Evolutionary conservation across 2,113 vertebrate genomes (phyloP), one percentile per base, ranked within the genome.

Genomic region (Boleophthalmus pectinirostris): DNA sequence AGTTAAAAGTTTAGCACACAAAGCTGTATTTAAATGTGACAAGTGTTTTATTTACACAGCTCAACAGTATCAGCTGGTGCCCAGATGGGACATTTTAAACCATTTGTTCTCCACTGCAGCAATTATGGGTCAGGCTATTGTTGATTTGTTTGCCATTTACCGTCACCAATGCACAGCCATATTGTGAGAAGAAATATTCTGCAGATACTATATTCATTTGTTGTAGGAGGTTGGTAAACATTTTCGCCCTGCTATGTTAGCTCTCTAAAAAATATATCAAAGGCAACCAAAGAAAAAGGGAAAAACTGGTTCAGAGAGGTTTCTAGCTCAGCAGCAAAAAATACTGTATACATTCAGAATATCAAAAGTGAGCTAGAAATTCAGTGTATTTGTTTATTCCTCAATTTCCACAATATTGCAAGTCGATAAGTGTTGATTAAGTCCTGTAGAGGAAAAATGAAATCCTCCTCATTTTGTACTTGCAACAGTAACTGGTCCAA

Each of bases 1-100:
- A 74, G 58, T 78, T 81, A 78, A 25, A 70, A 11, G 20, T 49
- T 66, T 74, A 77, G 72, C 69, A 70, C 70, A 69, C 66, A 80
- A 82, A 67, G 10, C 56, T 65, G 47, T 9, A 24, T 56, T 72
- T 65, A 77, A 13, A 74, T 70, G 47, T 67, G 23, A 85, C 16
- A 12, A 8, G 4, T 60, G 53, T 68, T 35, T 38, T 49, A 25
- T 46, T 72, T 25, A 61, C 65, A 65, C 2, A 57, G 65, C 46
- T 23, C 24, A 56, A 38, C 1, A 20, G 3, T 49, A 23, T 65
- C 16, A 63, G 33, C 23, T 24, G 46, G 33, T 58, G 72, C n/a
- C 21, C 29, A 16, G 12, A 29, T 53, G 53, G 61, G 14, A 16
- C 10, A 66, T 43, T 69, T 24, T 11, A 43, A 60, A 56, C 70